A percentile compares a stretch with the other conserved stretches of the same genome.
Evolutionary conservation across 2,888 invertebrate species (phyloP).

Genomic region (Clostera curtula): DNA sequence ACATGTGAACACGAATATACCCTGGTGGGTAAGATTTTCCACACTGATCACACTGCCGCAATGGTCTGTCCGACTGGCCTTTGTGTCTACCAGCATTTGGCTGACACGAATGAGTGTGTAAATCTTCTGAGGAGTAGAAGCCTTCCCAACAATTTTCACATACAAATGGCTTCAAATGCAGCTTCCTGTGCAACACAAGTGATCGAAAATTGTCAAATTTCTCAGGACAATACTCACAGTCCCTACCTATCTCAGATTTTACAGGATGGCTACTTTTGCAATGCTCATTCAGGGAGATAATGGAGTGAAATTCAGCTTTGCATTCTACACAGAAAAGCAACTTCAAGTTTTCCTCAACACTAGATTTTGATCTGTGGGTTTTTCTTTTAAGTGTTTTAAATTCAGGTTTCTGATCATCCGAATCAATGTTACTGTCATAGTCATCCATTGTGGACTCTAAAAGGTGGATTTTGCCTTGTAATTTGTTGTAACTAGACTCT

Average conservation of each 20-base stretch:
- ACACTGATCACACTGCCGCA: slow-evolving; percentile 65
- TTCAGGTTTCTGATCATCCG: slow-evolving; percentile 33
- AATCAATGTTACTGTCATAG: slow-evolving; percentile 41
- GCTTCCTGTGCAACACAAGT: slow-evolving; percentile 54
- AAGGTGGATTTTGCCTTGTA: slow-evolving; percentile 30
- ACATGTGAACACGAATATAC: slow-evolving; percentile 64
- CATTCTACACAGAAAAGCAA: slow-evolving; percentile 59
- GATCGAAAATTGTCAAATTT: slow-evolving; percentile 63
- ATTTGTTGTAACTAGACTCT: slow-evolving; percentile 46
- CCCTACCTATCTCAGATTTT: slow-evolving; percentile 46
- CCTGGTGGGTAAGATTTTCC: slow-evolving; percentile 67
- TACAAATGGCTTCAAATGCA: slow-evolving; percentile 56
- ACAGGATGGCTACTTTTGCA: slow-evolving; percentile 48
- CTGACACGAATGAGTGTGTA: slow-evolving; percentile 47
- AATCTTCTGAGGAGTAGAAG: slow-evolving; percentile 39
- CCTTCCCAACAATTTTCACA: slow-evolving; percentile 68
- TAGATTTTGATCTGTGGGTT: no score
- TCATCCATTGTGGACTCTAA: slow-evolving; percentile 35
- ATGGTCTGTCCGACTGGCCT: slow-evolving; percentile 35
- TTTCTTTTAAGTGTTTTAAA: no score
- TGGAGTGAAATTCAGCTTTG: slow-evolving; percentile 46
- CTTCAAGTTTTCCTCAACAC: slow-evolving; percentile 27
- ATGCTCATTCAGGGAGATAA: slow-evolving; percentile 43
- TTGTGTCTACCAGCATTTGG: slow-evolving; percentile 42
- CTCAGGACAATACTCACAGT: slow-evolving; percentile 64